Conservation (phyloP, 2,797 vertebrate species). For the Lagorchestes hirsutus region DNA sequence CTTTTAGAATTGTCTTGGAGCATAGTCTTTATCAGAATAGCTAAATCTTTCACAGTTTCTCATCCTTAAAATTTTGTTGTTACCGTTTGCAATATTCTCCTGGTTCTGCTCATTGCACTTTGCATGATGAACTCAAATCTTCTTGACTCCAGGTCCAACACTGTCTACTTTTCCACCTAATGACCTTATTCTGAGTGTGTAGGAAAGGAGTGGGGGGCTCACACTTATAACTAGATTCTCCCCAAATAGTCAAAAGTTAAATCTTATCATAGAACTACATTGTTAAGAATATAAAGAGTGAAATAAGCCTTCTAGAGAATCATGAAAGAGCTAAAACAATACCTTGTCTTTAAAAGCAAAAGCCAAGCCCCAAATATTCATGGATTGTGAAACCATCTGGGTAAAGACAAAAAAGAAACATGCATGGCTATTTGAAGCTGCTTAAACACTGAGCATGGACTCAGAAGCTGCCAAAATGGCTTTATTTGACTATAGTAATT, state of each 20-base stretch:
- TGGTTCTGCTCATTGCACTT: not conserved
- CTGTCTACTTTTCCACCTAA: not conserved
- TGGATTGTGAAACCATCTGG: not conserved
- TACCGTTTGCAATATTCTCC: not conserved
- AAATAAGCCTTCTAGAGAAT: slow-evolving; percentile 4
- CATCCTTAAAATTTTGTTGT: not conserved
- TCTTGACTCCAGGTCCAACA: not conserved
- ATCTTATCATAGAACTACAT: not conserved
- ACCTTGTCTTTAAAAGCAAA: slow-evolving; percentile 31
- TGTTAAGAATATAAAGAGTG: slow-evolving; percentile 3
- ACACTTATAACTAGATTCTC: not conserved
- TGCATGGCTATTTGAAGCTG: not conserved
- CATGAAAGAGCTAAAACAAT: not conserved
- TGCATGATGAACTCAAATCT: not conserved
- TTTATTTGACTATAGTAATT: not conserved
- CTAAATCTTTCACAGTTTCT: not conserved
- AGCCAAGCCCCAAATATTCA: not conserved
- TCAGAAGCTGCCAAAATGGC: not conserved
- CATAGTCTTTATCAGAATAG: not conserved
- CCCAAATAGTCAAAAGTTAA: not conserved
- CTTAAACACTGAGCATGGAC: too few relatives aligned
- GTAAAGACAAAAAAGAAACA: not conserved
- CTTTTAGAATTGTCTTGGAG: not conserved
- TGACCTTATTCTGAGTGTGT: not conserved
- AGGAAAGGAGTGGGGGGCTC: not conserved